Evolutionary conservation across 2,888 invertebrate species (phyloP), one percentile per base, ranked within the genome.

Genomic region (Drosophila siamana): DNA sequence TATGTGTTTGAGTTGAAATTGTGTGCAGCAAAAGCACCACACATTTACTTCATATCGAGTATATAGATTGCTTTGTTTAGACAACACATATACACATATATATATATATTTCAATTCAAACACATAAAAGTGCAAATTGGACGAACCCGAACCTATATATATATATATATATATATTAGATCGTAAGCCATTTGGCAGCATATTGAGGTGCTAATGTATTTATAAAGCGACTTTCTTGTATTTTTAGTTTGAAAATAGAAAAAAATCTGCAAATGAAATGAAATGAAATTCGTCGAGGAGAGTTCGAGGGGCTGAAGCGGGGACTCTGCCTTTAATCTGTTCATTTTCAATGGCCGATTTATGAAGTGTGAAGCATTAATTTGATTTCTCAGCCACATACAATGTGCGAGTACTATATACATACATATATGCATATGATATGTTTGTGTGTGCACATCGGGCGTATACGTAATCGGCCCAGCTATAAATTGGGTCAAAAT

Each of bases 341-440:
- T 86, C 72, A 88, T 73, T 88, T 83, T 86, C 85, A 86, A 55
- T 75, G 67, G 38, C 67, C 76, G 71, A 86, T 86, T 86, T 86
- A 86, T 86, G 81, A 88, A 88, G 86, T 86, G 86, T 51, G 88
- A 86, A 83, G 69, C 79, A 88, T 79, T 85, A 72, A 75, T 83
- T 80, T 83, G 74, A 86, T 88, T 80, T 70, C 74, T 61, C 50
- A 47, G 50, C 19, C 33, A 61, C 57, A 54, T 16, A 46, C 33
- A n/a, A n/a, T n/a, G n/a, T 33, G n/a, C n/a, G 33, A 33, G 33
- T 1, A 6, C 0, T 26, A 26, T 26, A 7, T 26, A 7, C n/a
- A n/a, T n/a, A n/a, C n/a, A n/a, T n/a, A n/a, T n/a, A n/a, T n/a
- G n/a, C n/a, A n/a, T 26, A 7, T 26, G 6, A 19, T 26, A 1